Conservation (phyloP, 2,797 vertebrate genomes). For the Dermochelys coriacea region DNA sequence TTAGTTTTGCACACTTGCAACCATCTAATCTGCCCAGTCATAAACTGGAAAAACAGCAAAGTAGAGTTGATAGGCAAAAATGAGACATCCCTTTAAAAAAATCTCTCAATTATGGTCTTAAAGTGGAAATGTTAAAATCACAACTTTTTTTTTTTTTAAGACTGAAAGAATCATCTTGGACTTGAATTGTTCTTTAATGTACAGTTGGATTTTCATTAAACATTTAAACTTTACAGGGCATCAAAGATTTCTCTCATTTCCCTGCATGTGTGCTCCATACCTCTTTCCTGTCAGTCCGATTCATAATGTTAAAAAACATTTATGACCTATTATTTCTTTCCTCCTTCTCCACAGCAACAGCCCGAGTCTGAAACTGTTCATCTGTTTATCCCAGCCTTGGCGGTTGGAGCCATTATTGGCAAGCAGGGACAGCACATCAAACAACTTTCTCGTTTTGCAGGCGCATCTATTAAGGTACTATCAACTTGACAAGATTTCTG, state of each 20-base stretch:
- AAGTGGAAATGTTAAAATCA: background rate
- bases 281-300: constrained; percentile 57
- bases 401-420: constrained; percentile 98
- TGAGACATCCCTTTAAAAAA: background rate
- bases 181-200: constrained; percentile 35
- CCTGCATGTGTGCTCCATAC: constrained; percentile 53
- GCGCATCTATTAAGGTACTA: constrained; percentile 97
- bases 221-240: constrained; percentile 50
- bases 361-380: constrained; percentile 97
- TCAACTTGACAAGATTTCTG: constrained; percentile 57
- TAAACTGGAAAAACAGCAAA: constrained; percentile 15
- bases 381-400: constrained; percentile 96
- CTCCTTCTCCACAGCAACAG: constrained; percentile 84
- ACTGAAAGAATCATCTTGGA: constrained; percentile 57
- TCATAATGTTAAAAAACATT: constrained; percentile 64
- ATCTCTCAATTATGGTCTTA: background rate
- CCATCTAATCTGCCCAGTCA: background rate
- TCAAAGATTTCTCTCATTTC: constrained; percentile 49
- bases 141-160: background rate
- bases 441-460: constrained; percentile 97
- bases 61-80: constrained; percentile 57
- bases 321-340: constrained; percentile 46
- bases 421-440: constrained; percentile 99
- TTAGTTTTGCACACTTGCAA: background rate
- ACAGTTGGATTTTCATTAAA: constrained; percentile 8